These are phyloP conservation scores for Tetrax tetrax DNA, from an alignment of 2,113 vertebrate genomes.

Conservation along the genomic window DNA sequence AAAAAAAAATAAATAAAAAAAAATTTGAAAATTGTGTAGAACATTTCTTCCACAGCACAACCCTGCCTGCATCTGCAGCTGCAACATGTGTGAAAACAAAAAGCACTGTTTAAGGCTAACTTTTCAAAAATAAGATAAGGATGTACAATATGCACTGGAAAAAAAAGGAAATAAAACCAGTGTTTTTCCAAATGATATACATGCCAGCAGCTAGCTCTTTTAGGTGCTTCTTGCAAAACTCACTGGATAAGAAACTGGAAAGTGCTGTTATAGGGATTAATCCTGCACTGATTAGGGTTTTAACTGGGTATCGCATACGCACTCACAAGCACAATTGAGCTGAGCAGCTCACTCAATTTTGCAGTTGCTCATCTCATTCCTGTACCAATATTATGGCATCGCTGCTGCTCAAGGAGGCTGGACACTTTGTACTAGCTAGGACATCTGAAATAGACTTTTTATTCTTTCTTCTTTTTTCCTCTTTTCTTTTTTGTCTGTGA, in stretches of 20 bases:
- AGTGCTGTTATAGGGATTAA: not conserved
- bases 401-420: not conserved
- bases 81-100: not conserved
- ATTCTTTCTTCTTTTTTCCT: not conserved
- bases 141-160: not conserved
- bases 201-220: not conserved
- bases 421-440: not conserved
- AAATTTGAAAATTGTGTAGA: not conserved
- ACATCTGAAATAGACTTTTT: not conserved
- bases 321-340: not conserved
- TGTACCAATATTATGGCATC: not conserved
- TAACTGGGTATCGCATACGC: not conserved
- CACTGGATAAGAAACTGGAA: not conserved
- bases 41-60: not conserved
- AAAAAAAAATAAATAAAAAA: too few species aligned
- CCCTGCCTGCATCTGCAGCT: not conserved
- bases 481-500: not conserved
- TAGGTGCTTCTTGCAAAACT: not conserved
- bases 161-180: not conserved
- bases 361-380: not conserved
- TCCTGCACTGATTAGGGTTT: not conserved
- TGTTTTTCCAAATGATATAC: accelerated
- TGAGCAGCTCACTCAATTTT: not conserved
- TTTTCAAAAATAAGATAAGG: not conserved
- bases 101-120: not conserved